phyloP scores from a whole-genome alignment of 2,797 vertebrate species.

The Hydrocynus forskahlii region DNA sequence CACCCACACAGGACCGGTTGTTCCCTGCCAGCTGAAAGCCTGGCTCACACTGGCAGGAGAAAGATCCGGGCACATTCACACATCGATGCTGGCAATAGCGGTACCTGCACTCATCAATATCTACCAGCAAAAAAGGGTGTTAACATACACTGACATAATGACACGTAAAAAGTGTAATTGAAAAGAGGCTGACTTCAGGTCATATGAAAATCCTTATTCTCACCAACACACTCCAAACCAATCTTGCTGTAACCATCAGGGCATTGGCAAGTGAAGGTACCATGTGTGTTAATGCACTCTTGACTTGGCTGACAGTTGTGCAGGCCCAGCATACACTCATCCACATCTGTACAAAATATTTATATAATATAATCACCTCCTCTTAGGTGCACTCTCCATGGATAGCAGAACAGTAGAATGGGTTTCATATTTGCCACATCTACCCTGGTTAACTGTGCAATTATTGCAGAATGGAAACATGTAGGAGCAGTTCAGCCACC shows the following conservation, averaged over 20 bases:
- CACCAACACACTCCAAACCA: slow-evolving; percentile 79
- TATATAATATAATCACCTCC: too few relatives aligned
- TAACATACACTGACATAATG: slow-evolving; percentile 18
- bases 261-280: slow-evolving; percentile 79
- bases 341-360: slow-evolving; percentile 69
- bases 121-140: slow-evolving; percentile 64
- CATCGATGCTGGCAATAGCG: slow-evolving; percentile 92
- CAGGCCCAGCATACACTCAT: slow-evolving; percentile 75
- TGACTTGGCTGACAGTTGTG: slow-evolving; percentile 84
- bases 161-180: not conserved
- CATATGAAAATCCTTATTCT: not conserved
- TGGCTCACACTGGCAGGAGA: slow-evolving; percentile 90
- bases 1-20: slow-evolving; percentile 91
- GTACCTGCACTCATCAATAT: slow-evolving; percentile 90
- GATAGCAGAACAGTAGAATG: too few relatives aligned
- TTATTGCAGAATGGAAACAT: too few relatives aligned
- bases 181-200: not conserved
- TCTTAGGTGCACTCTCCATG: too few relatives aligned
- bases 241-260: slow-evolving; percentile 80
- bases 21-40: slow-evolving; percentile 91
- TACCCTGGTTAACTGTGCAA: too few relatives aligned
- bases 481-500: too few relatives aligned
- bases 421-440: too few relatives aligned
- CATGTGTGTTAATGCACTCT: slow-evolving; percentile 77
- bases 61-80: slow-evolving; percentile 89